Evolutionary conservation across 2,888 invertebrate species (phyloP).

Genomic region (Chironomus riparius): DNA sequence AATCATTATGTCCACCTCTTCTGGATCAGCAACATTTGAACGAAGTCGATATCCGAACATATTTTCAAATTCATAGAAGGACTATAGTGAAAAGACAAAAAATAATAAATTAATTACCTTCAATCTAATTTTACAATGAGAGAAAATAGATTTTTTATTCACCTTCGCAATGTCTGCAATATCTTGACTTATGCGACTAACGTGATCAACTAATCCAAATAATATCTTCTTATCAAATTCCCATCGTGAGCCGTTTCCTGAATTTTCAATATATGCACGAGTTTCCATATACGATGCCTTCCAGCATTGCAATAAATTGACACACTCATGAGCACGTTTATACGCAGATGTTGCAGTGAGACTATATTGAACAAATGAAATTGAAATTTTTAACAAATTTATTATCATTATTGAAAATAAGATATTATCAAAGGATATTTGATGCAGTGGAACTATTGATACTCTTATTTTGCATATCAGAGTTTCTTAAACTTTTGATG

Average conservation of each 20-base stretch:
- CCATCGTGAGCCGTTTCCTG: constrained; percentile 81
- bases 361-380: constrained; percentile 30
- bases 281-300: constrained; percentile 63
- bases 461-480: too few species aligned
- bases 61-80: constrained; percentile 78
- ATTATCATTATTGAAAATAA: background rate
- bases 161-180: constrained; percentile 69
- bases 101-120: background rate
- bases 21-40: constrained; percentile 77
- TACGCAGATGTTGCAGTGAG: constrained; percentile 36
- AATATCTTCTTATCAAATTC: constrained; percentile 78
- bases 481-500: too few species aligned
- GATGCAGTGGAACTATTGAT: background rate
- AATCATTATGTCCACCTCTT: constrained; percentile 75
- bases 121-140: background rate
- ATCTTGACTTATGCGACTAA: constrained; percentile 68
- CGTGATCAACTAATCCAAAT: constrained; percentile 78
- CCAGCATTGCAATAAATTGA: constrained; percentile 40
- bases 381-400: constrained; percentile 11
- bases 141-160: constrained; percentile 29
- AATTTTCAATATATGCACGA: constrained; percentile 73
- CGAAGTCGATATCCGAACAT: constrained; percentile 82
- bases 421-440: background rate
- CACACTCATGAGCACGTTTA: constrained; percentile 39
- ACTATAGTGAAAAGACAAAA: constrained; percentile 42